Conservation (phyloP, 2,888 invertebrate species). For the Pegoplata infirma region DNA sequence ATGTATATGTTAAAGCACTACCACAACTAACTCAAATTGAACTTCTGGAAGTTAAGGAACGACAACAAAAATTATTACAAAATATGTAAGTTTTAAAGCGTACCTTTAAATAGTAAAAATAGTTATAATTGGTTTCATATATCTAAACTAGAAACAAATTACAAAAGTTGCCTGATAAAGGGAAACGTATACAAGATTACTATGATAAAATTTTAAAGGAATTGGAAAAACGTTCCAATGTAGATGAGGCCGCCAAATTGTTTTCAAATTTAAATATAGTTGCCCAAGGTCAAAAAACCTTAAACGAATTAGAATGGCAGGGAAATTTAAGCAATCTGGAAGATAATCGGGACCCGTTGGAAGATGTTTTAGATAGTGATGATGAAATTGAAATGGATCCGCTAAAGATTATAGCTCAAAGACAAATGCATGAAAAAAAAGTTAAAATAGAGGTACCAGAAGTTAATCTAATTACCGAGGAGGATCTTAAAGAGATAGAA, state of each 20-base stretch:
- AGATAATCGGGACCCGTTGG: conserved; percentile 45
- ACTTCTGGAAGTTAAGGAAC: conserved; percentile 73
- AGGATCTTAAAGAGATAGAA: conserved; percentile 74
- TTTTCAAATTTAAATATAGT: conserved; percentile 76
- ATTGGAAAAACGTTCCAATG: conserved; percentile 70
- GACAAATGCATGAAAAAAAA: conserved; percentile 72
- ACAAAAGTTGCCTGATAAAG: conserved; percentile 74
- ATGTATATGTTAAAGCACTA: conserved; percentile 70
- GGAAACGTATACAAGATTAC: conserved; percentile 72
- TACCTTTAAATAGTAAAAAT: not conserved
- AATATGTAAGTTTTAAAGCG: conserved; percentile 73
- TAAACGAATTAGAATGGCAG: conserved; percentile 75
- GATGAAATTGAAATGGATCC: conserved; percentile 76
- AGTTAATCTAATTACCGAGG: conserved; percentile 70
- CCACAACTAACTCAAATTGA: conserved; percentile 69
- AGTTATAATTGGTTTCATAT: not conserved
- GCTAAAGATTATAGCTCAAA: conserved; percentile 74
- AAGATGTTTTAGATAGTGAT: conserved; percentile 75
- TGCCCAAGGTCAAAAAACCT: conserved; percentile 68
- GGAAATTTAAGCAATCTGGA: conserved; percentile 62
- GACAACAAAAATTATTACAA: conserved; percentile 72
- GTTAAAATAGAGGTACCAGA: conserved; percentile 69
- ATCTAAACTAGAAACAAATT: conserved; percentile 67
- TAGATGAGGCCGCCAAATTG: conserved; percentile 71
- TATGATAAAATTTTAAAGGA: conserved; percentile 72